Percentiles rank a stretch among this genome's conserved stretches.
phyloP scores from a whole-genome alignment of 2,113 vertebrate genomes.

The Turdus rufiventris region DNA sequence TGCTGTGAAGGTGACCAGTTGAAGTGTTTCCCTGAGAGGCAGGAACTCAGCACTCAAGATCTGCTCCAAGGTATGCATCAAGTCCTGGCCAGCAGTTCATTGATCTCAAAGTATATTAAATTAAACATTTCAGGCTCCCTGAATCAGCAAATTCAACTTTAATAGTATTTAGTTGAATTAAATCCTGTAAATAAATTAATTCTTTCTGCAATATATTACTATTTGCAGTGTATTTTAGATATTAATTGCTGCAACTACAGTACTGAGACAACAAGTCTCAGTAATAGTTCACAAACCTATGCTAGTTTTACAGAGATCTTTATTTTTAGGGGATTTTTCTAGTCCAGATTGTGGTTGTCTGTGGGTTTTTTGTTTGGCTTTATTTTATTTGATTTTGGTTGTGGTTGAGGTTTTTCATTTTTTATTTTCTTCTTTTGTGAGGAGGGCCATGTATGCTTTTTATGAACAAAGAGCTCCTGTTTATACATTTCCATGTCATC shows the following conservation, averaged over 20 bases:
- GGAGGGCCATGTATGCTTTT: accelerated
- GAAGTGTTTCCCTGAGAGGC: background rate
- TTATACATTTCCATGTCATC: background rate
- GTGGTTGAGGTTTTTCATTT: background rate
- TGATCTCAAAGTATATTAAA: background rate
- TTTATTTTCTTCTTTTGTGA: background rate
- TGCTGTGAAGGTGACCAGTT: background rate
- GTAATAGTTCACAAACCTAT: background rate
- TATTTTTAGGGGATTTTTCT: background rate
- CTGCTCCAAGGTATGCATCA: background rate
- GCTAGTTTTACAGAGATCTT: background rate
- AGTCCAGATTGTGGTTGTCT: background rate
- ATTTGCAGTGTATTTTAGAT: background rate
- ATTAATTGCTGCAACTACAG: background rate
- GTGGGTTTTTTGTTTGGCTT: accelerated
- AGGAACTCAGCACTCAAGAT: background rate
- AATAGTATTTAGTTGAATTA: slow-evolving; percentile 31
- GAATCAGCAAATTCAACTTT: background rate
- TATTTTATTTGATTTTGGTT: background rate
- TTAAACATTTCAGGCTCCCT: background rate
- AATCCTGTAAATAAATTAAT: slow-evolving; percentile 1
- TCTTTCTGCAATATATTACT: background rate
- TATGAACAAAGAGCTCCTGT: background rate
- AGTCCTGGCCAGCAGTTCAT: background rate
- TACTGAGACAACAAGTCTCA: background rate